phyloP scores from a whole-genome alignment of 2,888 invertebrate species.

The Acanthosepion esculentum region DNA sequence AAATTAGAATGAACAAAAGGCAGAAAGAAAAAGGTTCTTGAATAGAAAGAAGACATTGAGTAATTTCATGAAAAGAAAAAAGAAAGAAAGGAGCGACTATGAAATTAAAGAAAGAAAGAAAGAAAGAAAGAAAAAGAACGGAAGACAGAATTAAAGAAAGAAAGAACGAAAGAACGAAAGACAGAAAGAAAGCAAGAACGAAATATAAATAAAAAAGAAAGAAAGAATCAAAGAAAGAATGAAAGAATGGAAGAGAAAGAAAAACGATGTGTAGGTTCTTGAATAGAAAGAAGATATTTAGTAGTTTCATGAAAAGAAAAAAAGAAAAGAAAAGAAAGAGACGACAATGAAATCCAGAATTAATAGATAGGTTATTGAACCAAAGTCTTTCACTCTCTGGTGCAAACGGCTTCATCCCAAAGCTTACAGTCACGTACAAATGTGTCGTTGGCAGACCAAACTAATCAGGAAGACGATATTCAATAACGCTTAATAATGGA shows the following conservation, averaged over 20 bases:
- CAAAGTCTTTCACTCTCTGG: background rate
- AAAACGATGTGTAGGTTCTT: background rate
- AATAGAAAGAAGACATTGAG: background rate
- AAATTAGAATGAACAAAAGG: background rate
- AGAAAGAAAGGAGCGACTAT: background rate
- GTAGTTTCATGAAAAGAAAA: too few species aligned
- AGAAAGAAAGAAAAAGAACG: background rate
- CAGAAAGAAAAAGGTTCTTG: background rate
- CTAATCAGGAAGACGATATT: background rate
- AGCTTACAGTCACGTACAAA: background rate
- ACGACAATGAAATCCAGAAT: background rate
- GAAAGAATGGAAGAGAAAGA: background rate
- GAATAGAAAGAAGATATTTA: background rate
- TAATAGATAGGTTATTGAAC: background rate
- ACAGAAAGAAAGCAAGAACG: background rate
- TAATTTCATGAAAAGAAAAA: background rate
- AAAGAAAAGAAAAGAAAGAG: background rate
- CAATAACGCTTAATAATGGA: slow-evolving; percentile 12
- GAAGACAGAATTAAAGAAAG: background rate
- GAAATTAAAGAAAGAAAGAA: background rate
- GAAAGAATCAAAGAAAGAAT: background rate
- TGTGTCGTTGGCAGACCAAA: slow-evolving; percentile 8
- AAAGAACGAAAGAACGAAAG: too few species aligned
- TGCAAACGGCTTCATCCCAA: background rate
- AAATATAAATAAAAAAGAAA: background rate